These are phyloP conservation scores for Sarotherodon lohbergeri DNA, from an alignment of 2,113 vertebrate species.

Conservation along the genomic window DNA sequence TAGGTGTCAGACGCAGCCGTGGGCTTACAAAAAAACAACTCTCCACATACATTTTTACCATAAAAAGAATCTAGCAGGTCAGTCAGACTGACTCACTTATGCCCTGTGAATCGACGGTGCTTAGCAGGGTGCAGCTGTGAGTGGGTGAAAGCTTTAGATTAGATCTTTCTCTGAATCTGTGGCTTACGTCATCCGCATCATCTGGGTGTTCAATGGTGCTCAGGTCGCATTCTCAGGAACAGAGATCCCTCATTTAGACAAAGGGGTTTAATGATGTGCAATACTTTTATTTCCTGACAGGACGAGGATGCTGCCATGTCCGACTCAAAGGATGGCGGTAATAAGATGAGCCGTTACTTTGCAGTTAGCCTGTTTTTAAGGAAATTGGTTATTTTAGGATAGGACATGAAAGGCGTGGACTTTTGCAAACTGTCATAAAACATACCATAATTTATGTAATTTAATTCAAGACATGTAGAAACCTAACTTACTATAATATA, in stretches of 20 bases:
- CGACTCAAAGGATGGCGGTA: neutral
- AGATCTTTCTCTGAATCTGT: neutral
- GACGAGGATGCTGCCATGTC: neutral
- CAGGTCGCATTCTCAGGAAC: neutral
- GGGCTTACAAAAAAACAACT: neutral
- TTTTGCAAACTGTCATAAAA: neutral
- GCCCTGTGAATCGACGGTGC: neutral
- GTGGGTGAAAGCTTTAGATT: constrained; percentile 32
- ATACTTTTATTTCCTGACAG: constrained; percentile 38
- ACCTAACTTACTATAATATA: neutral
- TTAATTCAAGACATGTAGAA: neutral
- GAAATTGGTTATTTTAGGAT: neutral
- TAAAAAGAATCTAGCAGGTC: neutral
- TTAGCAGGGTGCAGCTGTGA: neutral
- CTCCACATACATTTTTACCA: neutral
- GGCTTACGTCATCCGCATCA: neutral
- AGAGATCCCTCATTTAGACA: constrained; percentile 22
- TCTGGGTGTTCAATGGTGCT: neutral
- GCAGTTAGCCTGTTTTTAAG: neutral
- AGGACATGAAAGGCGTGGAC: neutral
- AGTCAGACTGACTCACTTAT: neutral
- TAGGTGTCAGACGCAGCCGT: neutral
- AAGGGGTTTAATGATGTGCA: constrained; percentile 44
- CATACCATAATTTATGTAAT: neutral
- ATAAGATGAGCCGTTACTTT: constrained; percentile 2